Evolutionary conservation across 2,113 vertebrate genomes (phyloP).

Genomic region (Lepidothrix coronata): DNA sequence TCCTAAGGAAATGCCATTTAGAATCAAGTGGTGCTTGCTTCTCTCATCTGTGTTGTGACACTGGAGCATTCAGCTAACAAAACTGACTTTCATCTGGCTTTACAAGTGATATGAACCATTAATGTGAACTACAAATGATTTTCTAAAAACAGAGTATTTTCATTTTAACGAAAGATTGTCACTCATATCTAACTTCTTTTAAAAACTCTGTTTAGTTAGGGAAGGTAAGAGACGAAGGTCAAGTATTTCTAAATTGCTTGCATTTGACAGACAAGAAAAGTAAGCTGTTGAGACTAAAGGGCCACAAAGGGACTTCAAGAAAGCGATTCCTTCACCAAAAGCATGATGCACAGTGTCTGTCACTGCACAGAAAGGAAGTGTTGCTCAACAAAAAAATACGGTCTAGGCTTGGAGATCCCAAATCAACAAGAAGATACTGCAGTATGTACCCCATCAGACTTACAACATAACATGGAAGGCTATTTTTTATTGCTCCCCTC

Average conservation of each 20-base stretch:
- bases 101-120: not conserved
- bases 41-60: not conserved
- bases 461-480: accelerated
- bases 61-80: not conserved
- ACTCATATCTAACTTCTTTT: not conserved
- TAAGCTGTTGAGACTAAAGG: not conserved
- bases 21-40: not conserved
- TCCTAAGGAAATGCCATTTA: not conserved
- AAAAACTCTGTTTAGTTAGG: not conserved
- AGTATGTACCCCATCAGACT: not conserved
- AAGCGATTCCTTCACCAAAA: accelerated
- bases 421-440: not conserved
- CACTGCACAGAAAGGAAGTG: not conserved
- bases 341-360: not conserved
- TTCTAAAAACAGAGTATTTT: not conserved
- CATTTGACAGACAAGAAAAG: not conserved
- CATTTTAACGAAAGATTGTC: not conserved
- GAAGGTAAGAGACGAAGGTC: not conserved
- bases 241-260: not conserved
- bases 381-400: not conserved
- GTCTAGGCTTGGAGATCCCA: not conserved
- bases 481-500: not conserved
- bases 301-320: not conserved
- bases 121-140: not conserved
- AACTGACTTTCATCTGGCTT: not conserved